Evolutionary conservation across 2,797 vertebrate genomes (phyloP).

Genomic region (Artibeus lituratus): DNA sequence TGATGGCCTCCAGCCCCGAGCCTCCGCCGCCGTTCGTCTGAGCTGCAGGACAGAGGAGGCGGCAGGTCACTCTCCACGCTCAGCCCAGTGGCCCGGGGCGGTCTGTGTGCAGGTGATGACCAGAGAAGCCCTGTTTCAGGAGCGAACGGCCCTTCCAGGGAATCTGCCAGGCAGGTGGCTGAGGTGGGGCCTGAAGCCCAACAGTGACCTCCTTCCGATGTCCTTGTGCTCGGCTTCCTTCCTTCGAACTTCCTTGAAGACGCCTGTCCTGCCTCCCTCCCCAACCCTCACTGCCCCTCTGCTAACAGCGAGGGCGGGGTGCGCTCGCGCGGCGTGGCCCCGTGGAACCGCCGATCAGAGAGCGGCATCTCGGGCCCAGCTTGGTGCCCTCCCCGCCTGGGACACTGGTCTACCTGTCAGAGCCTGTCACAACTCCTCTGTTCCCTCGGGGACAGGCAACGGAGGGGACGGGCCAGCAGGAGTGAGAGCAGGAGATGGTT

Average conservation of each 20-base stretch:
- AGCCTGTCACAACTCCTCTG: not conserved
- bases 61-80: rapidly evolving
- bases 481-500: not conserved
- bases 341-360: no score
- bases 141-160: not conserved
- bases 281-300: not conserved
- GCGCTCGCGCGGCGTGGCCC: rapidly evolving
- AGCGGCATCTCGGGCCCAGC: not conserved
- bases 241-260: not conserved
- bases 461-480: not conserved
- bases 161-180: not conserved
- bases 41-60: constrained; percentile 79
- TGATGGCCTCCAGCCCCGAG: constrained; percentile 86
- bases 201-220: not conserved
- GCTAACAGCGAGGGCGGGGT: not conserved
- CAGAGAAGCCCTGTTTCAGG: not conserved
- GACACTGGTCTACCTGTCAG: rapidly evolving
- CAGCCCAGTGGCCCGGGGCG: no score
- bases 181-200: not conserved
- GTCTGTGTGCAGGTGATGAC: rapidly evolving
- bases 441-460: no score
- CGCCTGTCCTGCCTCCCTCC: not conserved
- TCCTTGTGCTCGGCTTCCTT: not conserved
- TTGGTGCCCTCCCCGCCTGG: rapidly evolving
- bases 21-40: constrained; percentile 83